Percentiles rank a stretch among this genome's conserved stretches.
Evolutionary conservation across 2,113 vertebrate genomes (phyloP).

Genomic region (Clarias macrocephalus): DNA sequence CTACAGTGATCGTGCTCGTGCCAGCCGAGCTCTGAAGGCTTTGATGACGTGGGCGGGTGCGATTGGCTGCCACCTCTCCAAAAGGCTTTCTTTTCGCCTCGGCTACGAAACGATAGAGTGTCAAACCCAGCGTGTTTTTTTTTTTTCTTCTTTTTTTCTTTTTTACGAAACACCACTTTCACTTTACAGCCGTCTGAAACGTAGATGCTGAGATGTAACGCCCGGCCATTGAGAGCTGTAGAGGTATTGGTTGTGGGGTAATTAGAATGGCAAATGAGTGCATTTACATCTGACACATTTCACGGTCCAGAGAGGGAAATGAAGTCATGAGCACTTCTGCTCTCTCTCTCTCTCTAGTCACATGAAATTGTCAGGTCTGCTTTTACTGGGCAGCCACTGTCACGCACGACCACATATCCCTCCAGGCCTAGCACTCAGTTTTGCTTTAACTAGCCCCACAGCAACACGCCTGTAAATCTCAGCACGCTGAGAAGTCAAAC

Average conservation of each 20-base stretch:
- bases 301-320: slow-evolving; percentile 54
- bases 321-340: slow-evolving; percentile 60
- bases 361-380: slow-evolving; percentile 62
- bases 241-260: slow-evolving; percentile 53
- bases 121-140: slow-evolving; percentile 67
- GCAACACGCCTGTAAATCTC: slow-evolving; percentile 16
- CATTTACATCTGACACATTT: slow-evolving; percentile 65
- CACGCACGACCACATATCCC: slow-evolving; percentile 13
- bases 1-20: slow-evolving; percentile 52
- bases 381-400: slow-evolving; percentile 63
- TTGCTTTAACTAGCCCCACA: slow-evolving; percentile 22
- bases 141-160: slow-evolving; percentile 38
- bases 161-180: slow-evolving; percentile 53
- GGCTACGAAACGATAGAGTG: slow-evolving; percentile 64
- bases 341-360: slow-evolving; percentile 44
- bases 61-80: slow-evolving; percentile 57
- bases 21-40: slow-evolving; percentile 57
- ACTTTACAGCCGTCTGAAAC: slow-evolving; percentile 61
- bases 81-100: slow-evolving; percentile 64
- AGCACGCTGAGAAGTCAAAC: not conserved
- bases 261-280: slow-evolving; percentile 66
- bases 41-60: slow-evolving; percentile 63
- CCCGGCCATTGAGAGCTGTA: slow-evolving; percentile 56
- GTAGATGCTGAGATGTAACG: slow-evolving; percentile 46
- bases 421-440: slow-evolving; percentile 15